These are phyloP conservation scores for Sciurus niger DNA, from an alignment of 2,113 vertebrate genomes.

Conservation along the genomic window DNA sequence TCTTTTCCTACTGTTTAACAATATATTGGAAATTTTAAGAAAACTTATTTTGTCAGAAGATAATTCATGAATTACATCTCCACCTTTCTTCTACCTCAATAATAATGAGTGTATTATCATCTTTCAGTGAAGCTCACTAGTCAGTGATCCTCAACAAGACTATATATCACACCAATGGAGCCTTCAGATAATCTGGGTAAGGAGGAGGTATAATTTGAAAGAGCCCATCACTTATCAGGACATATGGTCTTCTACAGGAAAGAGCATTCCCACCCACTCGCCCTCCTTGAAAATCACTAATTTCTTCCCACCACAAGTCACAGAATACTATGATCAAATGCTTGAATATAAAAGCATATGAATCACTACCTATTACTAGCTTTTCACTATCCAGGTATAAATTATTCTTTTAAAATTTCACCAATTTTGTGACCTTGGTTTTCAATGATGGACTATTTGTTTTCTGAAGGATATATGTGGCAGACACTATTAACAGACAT, in stretches of 20 bases:
- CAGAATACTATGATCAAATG: not conserved
- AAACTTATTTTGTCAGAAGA: not conserved
- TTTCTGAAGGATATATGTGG: not conserved
- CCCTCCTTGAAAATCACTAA: not conserved
- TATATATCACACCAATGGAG: not conserved
- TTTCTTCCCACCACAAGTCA: not conserved
- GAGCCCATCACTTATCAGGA: not conserved
- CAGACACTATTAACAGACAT: not conserved
- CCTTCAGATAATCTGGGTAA: not conserved
- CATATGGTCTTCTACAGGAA: not conserved
- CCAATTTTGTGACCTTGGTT: not conserved
- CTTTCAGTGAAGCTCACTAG: not conserved
- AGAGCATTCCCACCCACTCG: not conserved
- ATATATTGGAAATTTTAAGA: not conserved
- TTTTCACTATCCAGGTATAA: not conserved
- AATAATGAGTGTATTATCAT: not conserved
- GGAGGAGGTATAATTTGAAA: not conserved
- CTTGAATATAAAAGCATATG: not conserved
- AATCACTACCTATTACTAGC: not conserved
- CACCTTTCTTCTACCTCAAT: not conserved
- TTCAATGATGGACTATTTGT: not conserved
- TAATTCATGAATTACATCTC: not conserved
- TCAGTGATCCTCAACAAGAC: not conserved
- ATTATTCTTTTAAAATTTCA: slow-evolving; percentile 18
- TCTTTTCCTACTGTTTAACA: not conserved